These are phyloP conservation scores for Melipona beecheii DNA, from an alignment of 2,888 invertebrate genomes.

Conservation along the genomic window DNA sequence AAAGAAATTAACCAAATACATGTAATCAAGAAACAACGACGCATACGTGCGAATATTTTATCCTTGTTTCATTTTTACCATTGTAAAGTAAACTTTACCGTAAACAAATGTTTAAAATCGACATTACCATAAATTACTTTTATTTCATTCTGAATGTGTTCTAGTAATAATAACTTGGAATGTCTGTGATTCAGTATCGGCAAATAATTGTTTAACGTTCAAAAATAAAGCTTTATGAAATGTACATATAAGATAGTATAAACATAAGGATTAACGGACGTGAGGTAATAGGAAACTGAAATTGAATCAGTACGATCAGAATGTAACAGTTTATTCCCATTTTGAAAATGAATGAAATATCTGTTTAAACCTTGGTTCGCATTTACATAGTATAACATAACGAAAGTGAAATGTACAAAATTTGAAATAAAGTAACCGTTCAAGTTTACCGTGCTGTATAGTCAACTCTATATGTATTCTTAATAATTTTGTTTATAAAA, in stretches of 20 bases:
- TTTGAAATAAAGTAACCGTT: conserved; percentile 10
- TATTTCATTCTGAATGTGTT: conserved; percentile 39
- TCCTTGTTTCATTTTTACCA: conserved; percentile 10
- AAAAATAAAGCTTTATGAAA: conserved; percentile 27
- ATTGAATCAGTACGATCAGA: background rate
- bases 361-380: conserved; percentile 27
- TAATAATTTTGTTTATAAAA: conserved; percentile 9
- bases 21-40: conserved; percentile 28
- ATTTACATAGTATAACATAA: background rate
- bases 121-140: background rate
- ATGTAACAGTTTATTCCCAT: conserved; percentile 8
- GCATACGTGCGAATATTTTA: conserved; percentile 6
- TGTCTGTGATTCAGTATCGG: conserved; percentile 50
- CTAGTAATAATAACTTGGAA: conserved; percentile 36
- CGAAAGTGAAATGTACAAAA: conserved; percentile 18
- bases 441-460: conserved; percentile 8
- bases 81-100: conserved; percentile 10
- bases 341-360: background rate
- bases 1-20: conserved; percentile 17
- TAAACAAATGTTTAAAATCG: conserved; percentile 12
- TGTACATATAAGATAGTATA: conserved; percentile 47
- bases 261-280: conserved; percentile 24
- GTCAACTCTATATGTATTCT: background rate
- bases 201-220: conserved; percentile 31
- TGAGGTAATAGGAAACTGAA: background rate